Base-by-base conservation (phyloP, 1,140 invertebrate species). In the Drosophila leontia region DNA sequence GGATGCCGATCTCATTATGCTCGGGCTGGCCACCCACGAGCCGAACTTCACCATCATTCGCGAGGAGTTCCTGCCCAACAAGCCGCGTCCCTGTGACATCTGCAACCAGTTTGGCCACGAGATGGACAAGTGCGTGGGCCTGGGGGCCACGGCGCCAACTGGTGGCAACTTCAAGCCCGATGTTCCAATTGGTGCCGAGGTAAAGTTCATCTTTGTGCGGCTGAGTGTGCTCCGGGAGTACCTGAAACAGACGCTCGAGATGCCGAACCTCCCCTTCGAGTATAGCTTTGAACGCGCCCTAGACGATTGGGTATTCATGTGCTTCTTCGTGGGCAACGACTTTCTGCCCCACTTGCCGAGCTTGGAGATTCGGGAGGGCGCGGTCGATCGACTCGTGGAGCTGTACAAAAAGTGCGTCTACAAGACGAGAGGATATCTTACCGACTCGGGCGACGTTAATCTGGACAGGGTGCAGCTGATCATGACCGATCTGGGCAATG, bases 231-330 rank as follows among this genome's bases (percentile, higher is more conserved):
- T 99, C 11, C 93, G 98, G 42, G 99, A 99, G 94, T 99, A 99
- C 94, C 93, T 99, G 48, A 97, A 98, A 91, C 95, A 95, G 93
- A 99, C 99, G 79, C 94, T 99, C 39, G 93, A 94, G 60, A 99
- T 99, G 97, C 97, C 97, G 0, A 97, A 98, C 93, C 94, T 99
- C 15, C 98, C 98, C 2, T 99, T 99, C 92, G 72, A 59, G 32
- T 98, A 97, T 92, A 96, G 97, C 81, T 97, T 98, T 91, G 97
- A 99, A 91, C 93, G 98, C 69, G 98, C 96, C 3, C 92, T 99
- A 3, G 99, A 99, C 93, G 99, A 99, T 94, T 99, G 99, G 99
- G 99, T 99, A 1, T 99, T 99, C 92, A 99, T 99, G 98, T 99
- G 99, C 93, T 99, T 99, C 94, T 99, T 99, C 94, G 99, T 99